Percentiles rank a stretch among this genome's conserved stretches.
Conservation (phyloP, 2,797 vertebrate genomes). For the Mus caroli region DNA sequence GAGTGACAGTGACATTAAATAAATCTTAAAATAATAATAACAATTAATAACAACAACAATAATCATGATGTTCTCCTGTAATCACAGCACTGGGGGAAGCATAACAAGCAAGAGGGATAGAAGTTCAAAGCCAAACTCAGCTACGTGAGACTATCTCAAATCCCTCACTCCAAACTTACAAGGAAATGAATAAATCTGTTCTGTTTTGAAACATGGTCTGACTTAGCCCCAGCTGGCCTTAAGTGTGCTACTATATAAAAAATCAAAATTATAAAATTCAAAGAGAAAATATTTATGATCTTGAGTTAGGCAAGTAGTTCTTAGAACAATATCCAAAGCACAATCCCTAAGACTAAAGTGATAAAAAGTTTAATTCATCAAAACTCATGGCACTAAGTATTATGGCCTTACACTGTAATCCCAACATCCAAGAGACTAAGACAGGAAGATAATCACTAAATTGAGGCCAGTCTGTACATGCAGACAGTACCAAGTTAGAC, state of each 20-base stretch:
- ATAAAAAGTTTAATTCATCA: neutral
- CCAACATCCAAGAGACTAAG: neutral
- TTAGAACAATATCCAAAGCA: neutral
- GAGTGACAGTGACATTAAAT: neutral
- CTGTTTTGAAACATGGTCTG: neutral
- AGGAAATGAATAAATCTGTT: neutral
- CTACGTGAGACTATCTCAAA: neutral
- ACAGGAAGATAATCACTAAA: neutral
- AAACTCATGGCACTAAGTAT: neutral
- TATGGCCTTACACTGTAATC: neutral
- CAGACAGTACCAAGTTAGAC: neutral
- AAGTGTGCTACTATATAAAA: neutral
- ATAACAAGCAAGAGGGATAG: neutral
- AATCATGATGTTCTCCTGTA: too few species aligned
- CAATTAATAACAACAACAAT: neutral
- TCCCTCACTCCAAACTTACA: neutral
- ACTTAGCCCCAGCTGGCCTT: neutral
- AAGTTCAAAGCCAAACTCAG: neutral
- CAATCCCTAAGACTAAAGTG: constrained; percentile 31
- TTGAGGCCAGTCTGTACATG: neutral
- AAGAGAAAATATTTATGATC: neutral
- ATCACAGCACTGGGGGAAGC: too few species aligned
- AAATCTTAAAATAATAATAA: neutral
- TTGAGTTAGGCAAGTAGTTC: neutral
- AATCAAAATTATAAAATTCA: neutral